Evolutionary conservation across 35 echinoderm and acorn worm species (phyloP), one percentile per base, ranked within the genome.

Genomic region (Holothuria glaberrima): DNA sequence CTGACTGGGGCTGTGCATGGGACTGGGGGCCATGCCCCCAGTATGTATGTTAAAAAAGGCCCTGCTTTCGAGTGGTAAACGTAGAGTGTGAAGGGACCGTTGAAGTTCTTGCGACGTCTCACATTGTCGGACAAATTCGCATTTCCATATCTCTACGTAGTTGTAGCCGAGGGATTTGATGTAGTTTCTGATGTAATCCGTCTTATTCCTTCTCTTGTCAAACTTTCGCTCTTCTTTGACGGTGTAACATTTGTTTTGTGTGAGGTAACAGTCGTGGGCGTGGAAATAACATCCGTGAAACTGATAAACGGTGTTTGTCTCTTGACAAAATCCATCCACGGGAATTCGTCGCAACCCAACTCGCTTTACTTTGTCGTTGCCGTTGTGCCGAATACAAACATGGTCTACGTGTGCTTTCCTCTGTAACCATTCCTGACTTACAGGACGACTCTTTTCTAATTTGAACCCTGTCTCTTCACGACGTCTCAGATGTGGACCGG

Each of bases 271-370:
- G 28, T 66, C 63, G 21, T 66, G 28, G 63, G 57, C 84, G 63
- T 93, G 84, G 52, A 54, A 88, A 9, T 50, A 93, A 52, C 84
- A 93, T 13, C 84, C 84, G 1, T 88, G 59, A 36, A 88, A 75
- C 72, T 93, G 86, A 70, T 48, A 93, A 21, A 89, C 91, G n/a
- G n/a, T n/a, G n/a, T n/a, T n/a, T n/a, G n/a, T n/a, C n/a, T n/a
- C n/a, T n/a, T n/a, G n/a, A n/a, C 27, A 21, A 65, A 29, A 66
- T 25, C 63, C 63, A 21, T 29, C 63, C 28, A 66, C 63, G 21
- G 12, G 12, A 29, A 66, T 66, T 25, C 63, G 0, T 12, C 63
- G 21, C 1, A 66, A 66, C 20, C 63, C 63, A 34, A 91, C 77
- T 48, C 79, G 48, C 44, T 91, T 83, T 36, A 70, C 89, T 0